Evolutionary conservation across 1,140 invertebrate genomes (phyloP).

Genomic region (Polypedilum vanderplanki): DNA sequence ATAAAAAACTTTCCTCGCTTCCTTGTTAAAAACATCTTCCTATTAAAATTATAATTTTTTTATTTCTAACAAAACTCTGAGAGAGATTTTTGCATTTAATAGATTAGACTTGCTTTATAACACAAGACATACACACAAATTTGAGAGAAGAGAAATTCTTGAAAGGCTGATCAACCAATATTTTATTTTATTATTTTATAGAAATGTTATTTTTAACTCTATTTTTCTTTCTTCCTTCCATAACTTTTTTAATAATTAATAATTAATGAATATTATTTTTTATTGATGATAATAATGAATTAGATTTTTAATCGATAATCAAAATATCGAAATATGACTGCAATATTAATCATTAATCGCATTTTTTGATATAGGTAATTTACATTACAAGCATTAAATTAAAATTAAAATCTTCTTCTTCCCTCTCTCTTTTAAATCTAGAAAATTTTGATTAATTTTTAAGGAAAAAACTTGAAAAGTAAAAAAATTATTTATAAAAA

Average conservation of each 20-base stretch:
- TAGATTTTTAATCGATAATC: constrained; percentile 11
- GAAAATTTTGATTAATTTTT: too few species aligned
- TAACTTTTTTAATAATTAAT: neutral
- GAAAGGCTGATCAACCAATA: constrained; percentile 10
- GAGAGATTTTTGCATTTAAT: constrained; percentile 19
- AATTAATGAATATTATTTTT: neutral
- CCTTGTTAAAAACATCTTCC: neutral
- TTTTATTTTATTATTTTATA: neutral
- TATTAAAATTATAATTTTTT: neutral
- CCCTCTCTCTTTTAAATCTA: too few species aligned
- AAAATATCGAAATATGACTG: constrained; percentile 25
- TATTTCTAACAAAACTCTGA: too few species aligned
- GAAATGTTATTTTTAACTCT: too few species aligned
- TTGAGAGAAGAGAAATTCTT: neutral
- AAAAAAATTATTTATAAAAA: too few species aligned
- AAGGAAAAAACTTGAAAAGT: too few species aligned
- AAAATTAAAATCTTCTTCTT: too few species aligned
- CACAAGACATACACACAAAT: neutral
- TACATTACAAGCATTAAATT: neutral
- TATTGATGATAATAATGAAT: neutral
- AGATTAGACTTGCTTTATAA: constrained; percentile 3
- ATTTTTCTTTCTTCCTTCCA: neutral
- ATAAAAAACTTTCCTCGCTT: constrained; percentile 32
- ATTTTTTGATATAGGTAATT: constrained; percentile 11
- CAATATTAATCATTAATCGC: constrained; percentile 28